Base-by-base conservation (phyloP, 2,113 vertebrate species). In the Pangasianodon gigas region DNA sequence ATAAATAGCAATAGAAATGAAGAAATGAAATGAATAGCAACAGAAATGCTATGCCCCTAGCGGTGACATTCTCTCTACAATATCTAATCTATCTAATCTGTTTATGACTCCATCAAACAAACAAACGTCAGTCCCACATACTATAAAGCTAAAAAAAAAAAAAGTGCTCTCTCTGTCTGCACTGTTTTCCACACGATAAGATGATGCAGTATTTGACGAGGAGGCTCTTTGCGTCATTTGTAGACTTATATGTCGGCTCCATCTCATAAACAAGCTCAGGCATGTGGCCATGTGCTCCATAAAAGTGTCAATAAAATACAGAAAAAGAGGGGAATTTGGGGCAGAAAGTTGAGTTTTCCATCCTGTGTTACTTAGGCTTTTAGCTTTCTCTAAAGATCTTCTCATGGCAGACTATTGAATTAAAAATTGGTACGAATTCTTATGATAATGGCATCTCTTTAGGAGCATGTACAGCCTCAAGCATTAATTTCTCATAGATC, bases 301-400 rank as follows among this genome's bases (percentile, higher is more conserved):
- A 81, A 81, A 54, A 81, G 26, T 52, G 77, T 44, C 21, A 79
- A 29, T 79, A 79, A 79, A 79, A 26, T 81, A 29, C 46, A 81
- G 14, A 77, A 26, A 46, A 77, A 26, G 21, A 0, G 4, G 21
- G 74, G 3, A 74, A 74, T 74, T 74, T 69, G 14, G 65, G n/a
- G 11, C 37, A 41, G 32, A 19, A 16, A 74, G 44, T 46, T 19
- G 7, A 21, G 41, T 41, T 74, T 14, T 80, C 46, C 29, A 3
- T 48, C 8, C 24, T 79, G 6, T 4, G 44, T 48, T 26, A 2
- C 16, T 46, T 19, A 77, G 4, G 16, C 41, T 79, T 24, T 79
- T 26, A 26, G 75, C 6, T 44, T 41, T 5, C 19, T 44, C 18
- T 10, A 32, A 67, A 32, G 26, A 67, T 67, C 65, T 13, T 67